Evolutionary conservation across 2,888 invertebrate species (phyloP), one percentile per base, ranked within the genome.

Genomic region (Teleogryllus oceanicus): DNA sequence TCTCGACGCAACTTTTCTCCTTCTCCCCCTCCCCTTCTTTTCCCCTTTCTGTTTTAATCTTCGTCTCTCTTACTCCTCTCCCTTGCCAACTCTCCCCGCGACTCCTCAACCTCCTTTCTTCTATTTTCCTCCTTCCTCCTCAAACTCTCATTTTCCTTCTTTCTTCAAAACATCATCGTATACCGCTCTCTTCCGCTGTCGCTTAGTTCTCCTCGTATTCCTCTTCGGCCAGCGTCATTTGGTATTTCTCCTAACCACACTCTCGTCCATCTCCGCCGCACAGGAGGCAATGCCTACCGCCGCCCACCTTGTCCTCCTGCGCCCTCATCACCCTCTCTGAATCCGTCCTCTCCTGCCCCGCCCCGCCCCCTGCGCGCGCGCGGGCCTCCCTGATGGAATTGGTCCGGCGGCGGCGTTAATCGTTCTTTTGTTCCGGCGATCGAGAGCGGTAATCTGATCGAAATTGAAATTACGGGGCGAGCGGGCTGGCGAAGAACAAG

Each of bases 311-410:
- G 37, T 37, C 37, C 37, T 74, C 74, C 18, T n/a, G 1, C 11
- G 74, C 74, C 18, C 5, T 74, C 18, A n/a, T 11, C 74, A 10
- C 74, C 74, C 20, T 11, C 74, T 74, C 11, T 11, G 74, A 8
- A 75, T 75, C 79, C 75, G 24, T n/a, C 75, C 11, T 18, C 79
- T 11, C 75, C 75, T 37, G 5, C 75, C 11, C 37, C 79, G 1
- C 49, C 49, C 49, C 75, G 21, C 13, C 80, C 77, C 80, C 77
- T 51, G 50, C 74, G 37, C 37, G 37, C 37, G 37, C 37, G 37
- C 37, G 37, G 37, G 21, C 18, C 49, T 77, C 77, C n/a, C 62
- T 62, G 62, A 62, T 62, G 62, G 62, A 62, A 5, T 62, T n/a
- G 13, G 37, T 37, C 37, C 37, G 37, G 37, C 37, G 37, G 37